These are phyloP conservation scores for Arge pagana DNA, from an alignment of 2,888 invertebrate species.

Conservation along the genomic window DNA sequence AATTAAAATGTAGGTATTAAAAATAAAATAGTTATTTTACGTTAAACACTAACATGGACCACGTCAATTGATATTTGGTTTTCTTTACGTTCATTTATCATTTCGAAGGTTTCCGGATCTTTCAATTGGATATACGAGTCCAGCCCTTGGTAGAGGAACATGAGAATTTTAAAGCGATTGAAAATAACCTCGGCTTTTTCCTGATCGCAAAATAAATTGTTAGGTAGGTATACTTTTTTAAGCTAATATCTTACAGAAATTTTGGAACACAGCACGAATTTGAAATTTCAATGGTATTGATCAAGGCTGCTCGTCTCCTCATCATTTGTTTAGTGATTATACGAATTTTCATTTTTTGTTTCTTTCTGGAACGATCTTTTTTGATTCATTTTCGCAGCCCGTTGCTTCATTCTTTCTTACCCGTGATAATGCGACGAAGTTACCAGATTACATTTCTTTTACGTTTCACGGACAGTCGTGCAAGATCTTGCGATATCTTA, in stretches of 20 bases:
- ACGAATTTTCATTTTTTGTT: not conserved
- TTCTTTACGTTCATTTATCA: constrained; percentile 11
- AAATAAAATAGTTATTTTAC: constrained; percentile 47
- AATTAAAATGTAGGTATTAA: constrained; percentile 37
- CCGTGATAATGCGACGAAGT: constrained; percentile 7
- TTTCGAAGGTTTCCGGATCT: no score
- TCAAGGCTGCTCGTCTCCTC: not conserved
- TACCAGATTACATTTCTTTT: constrained; percentile 11
- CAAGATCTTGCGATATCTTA: constrained; percentile 14
- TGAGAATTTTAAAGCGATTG: constrained; percentile 8
- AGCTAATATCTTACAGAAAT: constrained; percentile 22
- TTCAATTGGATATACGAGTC: constrained; percentile 10
- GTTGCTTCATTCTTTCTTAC: not conserved
- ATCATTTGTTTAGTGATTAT: not conserved
- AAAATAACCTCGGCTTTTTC: constrained; percentile 9
- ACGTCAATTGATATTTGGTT: constrained; percentile 44
- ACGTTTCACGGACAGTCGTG: constrained; percentile 17
- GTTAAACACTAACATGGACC: constrained; percentile 53
- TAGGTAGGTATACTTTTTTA: not conserved
- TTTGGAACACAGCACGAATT: constrained; percentile 18
- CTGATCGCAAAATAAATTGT: constrained; percentile 7
- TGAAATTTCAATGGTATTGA: not conserved
- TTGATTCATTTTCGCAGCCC: constrained; percentile 9
- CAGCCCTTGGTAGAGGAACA: constrained; percentile 1
- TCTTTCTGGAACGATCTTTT: no score